Evolutionary conservation across 2,113 vertebrate species (phyloP), one percentile per base, ranked within the genome.

Genomic region (Nematolebias whitei): DNA sequence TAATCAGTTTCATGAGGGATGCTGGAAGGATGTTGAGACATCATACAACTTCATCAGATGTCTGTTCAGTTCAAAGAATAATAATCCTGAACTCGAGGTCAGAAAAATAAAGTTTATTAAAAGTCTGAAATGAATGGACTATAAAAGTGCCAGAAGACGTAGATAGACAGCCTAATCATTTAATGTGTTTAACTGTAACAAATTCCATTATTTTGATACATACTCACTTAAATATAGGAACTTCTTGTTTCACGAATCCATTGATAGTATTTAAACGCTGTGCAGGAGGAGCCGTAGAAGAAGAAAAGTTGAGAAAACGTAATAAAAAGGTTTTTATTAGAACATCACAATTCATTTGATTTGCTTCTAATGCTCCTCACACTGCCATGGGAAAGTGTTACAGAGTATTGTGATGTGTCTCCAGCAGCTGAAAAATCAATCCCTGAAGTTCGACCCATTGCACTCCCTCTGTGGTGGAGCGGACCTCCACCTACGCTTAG

Each of bases 381-480:
- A 76, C 57, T 43, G 41, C 62, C 68, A 71, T 76, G 68, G 58
- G 26, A 32, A 16, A 22, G 50, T 41, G 26, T 67, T 77, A 50
- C 61, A 65, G 65, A 29, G 19, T 22, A 2, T 26, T 57, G 49
- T 76, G 60, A 74, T 67, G 67, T 71, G 22, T 74, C 24, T 80
- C 68, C 59, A 63, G 61, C 68, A 52, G 67, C 24, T 58, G 20
- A 64, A 81, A 75, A 85, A 68, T 74, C 74, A 54, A 68, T 71
- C 66, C 59, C 70, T 79, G 54, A 77, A 79, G 53, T 80, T 83
- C 18, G 57, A 61, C 73, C 72, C 63, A 38, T 76, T 76, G 47
- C 64, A 56, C 53, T 79, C 76, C 68, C 63, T 78, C 72, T 65
- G 62, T 70, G 68, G 81, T 80, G 83, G 82, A 79, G 76, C 67